Evolutionary conservation across 2,113 vertebrate genomes (phyloP), one percentile per base, ranked within the genome.

Genomic region (Rhinichthys klamathensis): DNA sequence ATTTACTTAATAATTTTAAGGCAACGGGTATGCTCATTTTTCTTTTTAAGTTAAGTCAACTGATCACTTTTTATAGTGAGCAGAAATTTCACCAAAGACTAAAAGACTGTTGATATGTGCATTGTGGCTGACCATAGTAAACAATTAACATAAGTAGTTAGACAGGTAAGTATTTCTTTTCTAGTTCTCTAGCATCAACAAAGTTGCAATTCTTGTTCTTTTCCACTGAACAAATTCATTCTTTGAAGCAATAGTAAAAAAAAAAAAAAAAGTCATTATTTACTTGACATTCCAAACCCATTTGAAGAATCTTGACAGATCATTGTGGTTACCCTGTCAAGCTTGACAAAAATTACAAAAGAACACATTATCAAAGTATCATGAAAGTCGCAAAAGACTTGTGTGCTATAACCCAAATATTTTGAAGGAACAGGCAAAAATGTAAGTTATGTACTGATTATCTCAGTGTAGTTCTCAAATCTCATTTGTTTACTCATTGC

Each of bases 101-200:
- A 90, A 93, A 91, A 92, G n/a, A 91, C 90, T 90, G 91, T 93
- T 95, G 91, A 92, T 92, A 87, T n/a, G n/a, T n/a, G n/a, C n/a
- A n/a, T n/a, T 88, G 84, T 94, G 93, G 92, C 93, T 94, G 94
- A 95, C 90, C 88, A 87, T 83, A 90, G 93, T 96, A 96, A 97
- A 95, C 95, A 95, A 90, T 56, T 92, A 94, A 95, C 95, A 94
- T 93, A 95, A 91, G 94, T 95, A 93, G 94, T 95, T 95, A 95
- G 95, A 93, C 93, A 95, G 94, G 92, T 92, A 92, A 93, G 93
- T 92, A 94, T 96, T 95, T 95, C 95, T 60, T 60, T 0, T n/a
- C 8, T 60, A 10, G 2, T 6, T 69, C 27, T 69, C 23, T 61
- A 12, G 58, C n/a, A 63, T 30, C 41, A 41, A 41, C 61, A 63